Base-by-base conservation (phyloP, 2,888 invertebrate genomes). In the Spicauda simplicius region DNA sequence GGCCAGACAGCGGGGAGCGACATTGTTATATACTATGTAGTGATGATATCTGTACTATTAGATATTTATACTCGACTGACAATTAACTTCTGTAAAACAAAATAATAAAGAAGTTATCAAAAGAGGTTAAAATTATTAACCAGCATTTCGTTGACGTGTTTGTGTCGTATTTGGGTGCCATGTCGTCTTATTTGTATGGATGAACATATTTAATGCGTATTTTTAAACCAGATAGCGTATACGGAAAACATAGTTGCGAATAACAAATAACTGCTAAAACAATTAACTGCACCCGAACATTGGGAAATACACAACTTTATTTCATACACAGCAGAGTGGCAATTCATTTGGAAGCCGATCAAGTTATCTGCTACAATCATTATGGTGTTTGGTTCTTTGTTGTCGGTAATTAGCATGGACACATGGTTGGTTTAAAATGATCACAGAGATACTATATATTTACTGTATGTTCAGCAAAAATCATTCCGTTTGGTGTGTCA, bases 221-320 rank as follows among this genome's bases (percentile, higher is more conserved):
- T 64, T 64, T 64, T 41, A 41, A 64, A 57, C 20, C 57, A 19
- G 64, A 41, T 64, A 64, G 20, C 30, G 64, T 65, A 65, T 30
- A 53, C 58, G 64, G 64, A 65, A 65, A 65, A 53, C 58, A 18
- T 53, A 45, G 64, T 25, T 58, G 25, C 16, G 52, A 58, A 58
- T 64, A 19, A 64, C 64, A 37, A 64, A 52, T 59, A 59, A 45
- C 25, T 54, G 53, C 41, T 20, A 20, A 30, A 59, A 65, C 58
- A 65, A 65, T 65, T 64, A 53, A 58, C 25, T 45, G 18, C 18
- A 30, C 4, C 8, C 25, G 25, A 8, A 53, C n/a, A 10, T 8
- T 20, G 45, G 10, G 19, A 20, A n/a, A 37, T n/a, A 20, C 14
- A 50, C 4, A 56, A 37, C 33, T 33, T 53, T 64, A 58, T 58